Conservation (phyloP, 2,888 invertebrate genomes). For the Onthophagus sagittarius region DNA sequence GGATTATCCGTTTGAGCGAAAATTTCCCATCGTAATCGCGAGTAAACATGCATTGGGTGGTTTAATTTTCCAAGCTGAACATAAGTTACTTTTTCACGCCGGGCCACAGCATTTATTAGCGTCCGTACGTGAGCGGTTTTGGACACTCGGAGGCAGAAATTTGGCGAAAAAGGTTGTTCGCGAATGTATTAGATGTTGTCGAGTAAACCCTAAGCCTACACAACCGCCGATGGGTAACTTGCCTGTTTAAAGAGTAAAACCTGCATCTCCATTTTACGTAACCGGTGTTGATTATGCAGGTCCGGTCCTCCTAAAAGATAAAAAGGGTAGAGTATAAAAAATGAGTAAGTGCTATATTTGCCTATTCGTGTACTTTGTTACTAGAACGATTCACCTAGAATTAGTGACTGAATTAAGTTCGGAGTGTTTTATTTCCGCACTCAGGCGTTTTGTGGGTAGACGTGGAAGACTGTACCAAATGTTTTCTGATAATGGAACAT, state of each 20-base stretch:
- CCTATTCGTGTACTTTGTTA: slow-evolving; percentile 34
- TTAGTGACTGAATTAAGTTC: slow-evolving; percentile 34
- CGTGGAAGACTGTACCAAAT: slow-evolving; percentile 34
- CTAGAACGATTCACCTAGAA: slow-evolving; percentile 38
- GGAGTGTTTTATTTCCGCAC: slow-evolving; percentile 35
- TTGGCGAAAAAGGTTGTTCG: slow-evolving; percentile 12
- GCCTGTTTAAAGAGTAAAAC: slow-evolving; percentile 16
- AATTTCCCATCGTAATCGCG: not conserved
- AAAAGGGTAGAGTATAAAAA: slow-evolving; percentile 22
- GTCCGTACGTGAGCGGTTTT: slow-evolving; percentile 3
- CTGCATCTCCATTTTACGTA: slow-evolving; percentile 18
- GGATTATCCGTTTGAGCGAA: not conserved
- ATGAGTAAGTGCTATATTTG: slow-evolving; percentile 32
- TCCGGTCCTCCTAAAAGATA: slow-evolving; percentile 28
- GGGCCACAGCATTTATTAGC: slow-evolving; percentile 3
- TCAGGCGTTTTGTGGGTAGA: slow-evolving; percentile 35
- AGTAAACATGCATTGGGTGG: not conserved
- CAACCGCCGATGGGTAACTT: slow-evolving; percentile 26
- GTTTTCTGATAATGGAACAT: slow-evolving; percentile 39
- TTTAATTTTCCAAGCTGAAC: slow-evolving; percentile 3
- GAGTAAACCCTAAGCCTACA: slow-evolving; percentile 18
- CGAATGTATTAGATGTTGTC: slow-evolving; percentile 24
- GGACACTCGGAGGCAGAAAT: slow-evolving; percentile 9
- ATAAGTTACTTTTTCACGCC: not conserved
- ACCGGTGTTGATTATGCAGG: slow-evolving; percentile 34